These are phyloP conservation scores for Clarias fuscus DNA, from an alignment of 2,797 vertebrate species.

Conservation along the genomic window DNA sequence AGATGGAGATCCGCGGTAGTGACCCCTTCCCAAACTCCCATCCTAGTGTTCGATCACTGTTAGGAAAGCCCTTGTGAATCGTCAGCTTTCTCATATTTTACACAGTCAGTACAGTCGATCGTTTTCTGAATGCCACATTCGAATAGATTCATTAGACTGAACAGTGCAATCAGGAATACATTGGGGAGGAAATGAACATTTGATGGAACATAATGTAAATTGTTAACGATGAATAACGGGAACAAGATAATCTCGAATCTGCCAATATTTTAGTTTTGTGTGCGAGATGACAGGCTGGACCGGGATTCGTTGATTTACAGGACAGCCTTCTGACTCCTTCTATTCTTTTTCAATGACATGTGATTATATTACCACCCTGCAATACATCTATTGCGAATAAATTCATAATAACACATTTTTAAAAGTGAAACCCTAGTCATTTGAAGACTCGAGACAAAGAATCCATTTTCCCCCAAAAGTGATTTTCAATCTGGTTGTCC, in stretches of 20 bases:
- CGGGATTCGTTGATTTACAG: constrained; percentile 69
- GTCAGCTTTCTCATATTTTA: constrained; percentile 8
- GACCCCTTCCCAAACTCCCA: constrained; percentile 51
- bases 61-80: not conserved
- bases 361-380: constrained; percentile 70
- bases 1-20: constrained; percentile 45
- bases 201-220: constrained; percentile 65
- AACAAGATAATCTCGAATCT: constrained; percentile 62
- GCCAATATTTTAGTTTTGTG: constrained; percentile 64
- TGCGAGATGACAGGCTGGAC: constrained; percentile 56
- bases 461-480: not conserved
- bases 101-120: constrained; percentile 7
- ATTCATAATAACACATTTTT: constrained; percentile 37
- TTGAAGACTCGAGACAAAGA: constrained; percentile 35
- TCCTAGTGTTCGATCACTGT: constrained; percentile 5
- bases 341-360: constrained; percentile 74
- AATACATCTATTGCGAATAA: constrained; percentile 64
- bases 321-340: constrained; percentile 65
- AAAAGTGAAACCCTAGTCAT: constrained; percentile 28
- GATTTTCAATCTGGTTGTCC: constrained; percentile 29
- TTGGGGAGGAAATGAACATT: constrained; percentile 47
- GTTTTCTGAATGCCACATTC: not conserved
- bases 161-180: constrained; percentile 20
- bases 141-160: constrained; percentile 11
- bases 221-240: constrained; percentile 66